These are phyloP conservation scores for Entomobrya multifasciata DNA, from an alignment of 2,888 invertebrate genomes.

Conservation along the genomic window DNA sequence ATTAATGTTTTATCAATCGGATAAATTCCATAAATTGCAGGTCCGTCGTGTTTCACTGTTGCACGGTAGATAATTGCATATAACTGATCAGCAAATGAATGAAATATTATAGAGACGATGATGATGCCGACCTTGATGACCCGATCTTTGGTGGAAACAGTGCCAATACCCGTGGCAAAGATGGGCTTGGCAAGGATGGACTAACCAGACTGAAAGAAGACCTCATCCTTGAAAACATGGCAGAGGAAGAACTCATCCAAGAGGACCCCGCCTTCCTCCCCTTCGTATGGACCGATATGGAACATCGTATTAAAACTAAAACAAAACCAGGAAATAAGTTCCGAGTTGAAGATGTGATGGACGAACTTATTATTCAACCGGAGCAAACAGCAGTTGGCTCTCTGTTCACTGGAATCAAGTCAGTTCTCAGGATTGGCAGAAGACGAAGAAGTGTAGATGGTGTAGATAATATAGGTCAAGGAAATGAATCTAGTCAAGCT, in stretches of 20 bases:
- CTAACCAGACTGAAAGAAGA: conserved; percentile 54
- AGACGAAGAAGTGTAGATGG: conserved; percentile 57
- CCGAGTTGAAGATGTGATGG: conserved; percentile 54
- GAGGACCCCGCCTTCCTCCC: conserved; percentile 67
- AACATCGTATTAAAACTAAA: conserved; percentile 52
- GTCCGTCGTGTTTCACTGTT: no score
- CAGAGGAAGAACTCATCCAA: conserved; percentile 69
- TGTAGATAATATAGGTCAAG: not conserved
- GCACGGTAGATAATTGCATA: not conserved
- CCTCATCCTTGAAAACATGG: conserved; percentile 61
- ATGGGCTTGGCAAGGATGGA: conserved; percentile 64
- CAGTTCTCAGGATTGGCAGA: conserved; percentile 64
- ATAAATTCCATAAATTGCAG: no score
- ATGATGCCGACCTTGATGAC: conserved; percentile 42
- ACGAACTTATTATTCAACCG: conserved; percentile 57
- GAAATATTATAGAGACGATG: conserved; percentile 51
- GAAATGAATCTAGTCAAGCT: conserved; percentile 55
- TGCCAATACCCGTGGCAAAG: conserved; percentile 43
- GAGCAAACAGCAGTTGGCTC: conserved; percentile 53
- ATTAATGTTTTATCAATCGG: no score
- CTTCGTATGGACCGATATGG: conserved; percentile 62
- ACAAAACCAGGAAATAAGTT: conserved; percentile 39
- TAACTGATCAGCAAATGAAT: not conserved
- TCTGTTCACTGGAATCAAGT: conserved; percentile 63
- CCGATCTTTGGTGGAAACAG: conserved; percentile 16